Evolutionary conservation across 2,888 invertebrate genomes (phyloP).

Genomic region (Tridacna gigas): DNA sequence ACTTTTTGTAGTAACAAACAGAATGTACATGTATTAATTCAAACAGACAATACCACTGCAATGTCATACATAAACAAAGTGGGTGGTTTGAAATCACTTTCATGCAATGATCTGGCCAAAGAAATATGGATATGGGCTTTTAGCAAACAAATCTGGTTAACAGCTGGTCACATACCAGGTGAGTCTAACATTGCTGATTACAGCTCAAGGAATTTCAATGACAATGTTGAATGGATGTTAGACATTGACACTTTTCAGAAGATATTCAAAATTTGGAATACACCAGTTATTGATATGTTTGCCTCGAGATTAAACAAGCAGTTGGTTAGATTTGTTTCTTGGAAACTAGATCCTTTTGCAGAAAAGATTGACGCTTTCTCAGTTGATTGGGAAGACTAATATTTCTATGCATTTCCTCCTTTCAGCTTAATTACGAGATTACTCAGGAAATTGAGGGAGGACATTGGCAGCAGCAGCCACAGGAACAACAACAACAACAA

Average conservation of each 20-base stretch:
- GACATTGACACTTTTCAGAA: neutral
- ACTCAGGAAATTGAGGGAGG: constrained; percentile 29
- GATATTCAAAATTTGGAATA: neutral
- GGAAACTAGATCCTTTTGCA: constrained; percentile 33
- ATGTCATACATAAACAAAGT: constrained; percentile 20
- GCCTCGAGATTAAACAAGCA: constrained; percentile 26
- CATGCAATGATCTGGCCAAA: constrained; percentile 11
- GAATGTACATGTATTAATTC: neutral
- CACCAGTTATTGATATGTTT: constrained; percentile 29
- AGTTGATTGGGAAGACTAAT: constrained; percentile 19
- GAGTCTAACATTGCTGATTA: constrained; percentile 17
- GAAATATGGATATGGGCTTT: constrained; percentile 21
- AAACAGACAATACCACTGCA: constrained; percentile 18
- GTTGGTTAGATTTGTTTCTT: constrained; percentile 22
- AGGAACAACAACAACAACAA: no score
- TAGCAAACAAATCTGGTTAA: constrained; percentile 17
- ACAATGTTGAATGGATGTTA: constrained; percentile 34
- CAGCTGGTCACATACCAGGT: constrained; percentile 12
- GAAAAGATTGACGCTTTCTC: constrained; percentile 35
- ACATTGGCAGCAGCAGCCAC: no score
- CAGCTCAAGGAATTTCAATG: constrained; percentile 21
- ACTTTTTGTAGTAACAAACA: neutral
- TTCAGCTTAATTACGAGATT: constrained; percentile 33
- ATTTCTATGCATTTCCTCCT: constrained; percentile 41
- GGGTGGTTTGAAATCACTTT: neutral